Conservation (phyloP, 2,113 vertebrate species). For the Apistogramma diplotaenia region DNA sequence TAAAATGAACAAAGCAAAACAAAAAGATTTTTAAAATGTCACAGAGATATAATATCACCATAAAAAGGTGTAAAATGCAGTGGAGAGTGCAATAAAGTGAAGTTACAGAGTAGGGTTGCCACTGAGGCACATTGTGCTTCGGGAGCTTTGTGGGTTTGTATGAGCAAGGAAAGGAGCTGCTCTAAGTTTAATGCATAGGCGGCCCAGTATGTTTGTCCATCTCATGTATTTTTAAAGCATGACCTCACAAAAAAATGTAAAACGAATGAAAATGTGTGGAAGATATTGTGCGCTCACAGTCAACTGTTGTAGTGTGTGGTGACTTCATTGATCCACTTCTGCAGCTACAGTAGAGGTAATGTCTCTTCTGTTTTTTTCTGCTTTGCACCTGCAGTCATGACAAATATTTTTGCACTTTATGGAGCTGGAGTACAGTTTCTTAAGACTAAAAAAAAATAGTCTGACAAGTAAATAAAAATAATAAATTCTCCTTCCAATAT, state of each 20-base stretch:
- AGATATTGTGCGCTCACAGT: not conserved
- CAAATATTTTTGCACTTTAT: not conserved
- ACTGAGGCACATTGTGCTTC: not conserved
- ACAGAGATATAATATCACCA: too few relatives aligned
- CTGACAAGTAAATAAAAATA: rapidly evolving
- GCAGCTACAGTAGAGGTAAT: not conserved
- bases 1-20: too few relatives aligned
- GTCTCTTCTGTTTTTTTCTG: not conserved
- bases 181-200: not conserved
- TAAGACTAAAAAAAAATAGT: not conserved
- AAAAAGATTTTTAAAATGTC: too few relatives aligned
- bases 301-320: not conserved
- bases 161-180: not conserved
- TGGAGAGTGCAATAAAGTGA: too few relatives aligned
- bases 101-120: not conserved
- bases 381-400: not conserved
- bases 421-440: too few relatives aligned
- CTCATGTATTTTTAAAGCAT: not conserved
- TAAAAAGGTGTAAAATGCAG: too few relatives aligned
- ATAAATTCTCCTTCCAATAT: not conserved
- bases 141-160: too few relatives aligned
- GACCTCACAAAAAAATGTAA: not conserved
- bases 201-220: rapidly evolving
- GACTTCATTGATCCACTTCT: rapidly evolving
- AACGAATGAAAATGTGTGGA: not conserved